phyloP scores from a whole-genome alignment of 2,113 vertebrate genomes.

The Morphnarchus princeps region DNA sequence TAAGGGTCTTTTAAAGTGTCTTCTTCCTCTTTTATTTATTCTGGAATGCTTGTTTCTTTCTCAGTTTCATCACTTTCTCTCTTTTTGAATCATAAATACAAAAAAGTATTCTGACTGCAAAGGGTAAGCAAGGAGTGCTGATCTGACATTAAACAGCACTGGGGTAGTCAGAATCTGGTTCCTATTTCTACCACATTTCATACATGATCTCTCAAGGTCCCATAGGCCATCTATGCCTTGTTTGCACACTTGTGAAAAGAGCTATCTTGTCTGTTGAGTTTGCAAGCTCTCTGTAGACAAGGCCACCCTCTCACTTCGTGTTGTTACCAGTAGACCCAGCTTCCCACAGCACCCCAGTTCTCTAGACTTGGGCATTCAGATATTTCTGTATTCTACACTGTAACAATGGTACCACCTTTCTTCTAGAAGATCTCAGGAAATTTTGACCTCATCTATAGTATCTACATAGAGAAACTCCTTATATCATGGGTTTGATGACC shows the following conservation, averaged over 20 bases:
- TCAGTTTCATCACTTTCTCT: background rate
- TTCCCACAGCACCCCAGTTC: background rate
- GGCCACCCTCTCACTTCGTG: background rate
- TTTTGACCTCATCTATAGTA: background rate
- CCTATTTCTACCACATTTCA: background rate
- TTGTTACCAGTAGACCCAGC: fast-evolving
- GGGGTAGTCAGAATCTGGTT: background rate
- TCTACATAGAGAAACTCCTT: background rate
- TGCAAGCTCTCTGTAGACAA: background rate
- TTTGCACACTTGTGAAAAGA: background rate
- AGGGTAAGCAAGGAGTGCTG: background rate
- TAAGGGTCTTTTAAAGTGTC: background rate
- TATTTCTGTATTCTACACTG: background rate
- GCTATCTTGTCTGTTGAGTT: background rate
- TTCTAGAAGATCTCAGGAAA: background rate
- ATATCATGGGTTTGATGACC: background rate
- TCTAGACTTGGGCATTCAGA: background rate
- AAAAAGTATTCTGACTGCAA: background rate
- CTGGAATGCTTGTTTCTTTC: background rate
- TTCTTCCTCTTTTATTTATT: background rate
- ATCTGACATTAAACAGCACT: background rate
- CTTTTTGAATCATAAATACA: background rate
- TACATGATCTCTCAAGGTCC: background rate
- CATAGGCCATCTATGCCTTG: background rate
- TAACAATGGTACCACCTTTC: background rate